Percentiles rank a stretch among this genome's conserved stretches.
These are phyloP conservation scores for Hetaerina titia DNA, from an alignment of 2,888 invertebrate species.

Conservation along the genomic window DNA sequence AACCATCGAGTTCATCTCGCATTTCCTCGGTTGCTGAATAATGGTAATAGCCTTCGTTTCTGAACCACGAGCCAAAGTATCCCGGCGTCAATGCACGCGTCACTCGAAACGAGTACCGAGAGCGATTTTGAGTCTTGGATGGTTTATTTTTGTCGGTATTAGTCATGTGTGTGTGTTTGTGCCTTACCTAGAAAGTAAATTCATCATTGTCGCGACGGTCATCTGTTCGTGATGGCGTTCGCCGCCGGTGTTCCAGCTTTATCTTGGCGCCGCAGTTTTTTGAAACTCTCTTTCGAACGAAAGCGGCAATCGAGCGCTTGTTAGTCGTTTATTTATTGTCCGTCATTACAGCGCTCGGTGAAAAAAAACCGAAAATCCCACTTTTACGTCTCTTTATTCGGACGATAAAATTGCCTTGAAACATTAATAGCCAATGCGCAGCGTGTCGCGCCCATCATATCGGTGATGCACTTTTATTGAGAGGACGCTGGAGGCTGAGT, in stretches of 20 bases:
- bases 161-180: neutral
- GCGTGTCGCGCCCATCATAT: neutral
- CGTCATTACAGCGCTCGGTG: neutral
- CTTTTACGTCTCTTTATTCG: conserved; percentile 8
- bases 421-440: conserved; percentile 2
- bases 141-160: neutral
- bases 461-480: neutral
- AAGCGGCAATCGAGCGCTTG: neutral
- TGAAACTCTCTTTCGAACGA: neutral
- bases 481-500: neutral
- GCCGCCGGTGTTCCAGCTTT: neutral
- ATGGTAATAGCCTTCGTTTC: neutral
- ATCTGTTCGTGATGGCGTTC: neutral
- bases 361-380: neutral
- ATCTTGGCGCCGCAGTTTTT: conserved; percentile 10
- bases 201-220: neutral
- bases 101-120: no score
- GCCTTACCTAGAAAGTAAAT: neutral
- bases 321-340: neutral
- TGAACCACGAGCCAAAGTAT: neutral
- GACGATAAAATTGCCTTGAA: neutral
- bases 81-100: no score
- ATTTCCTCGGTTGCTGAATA: neutral
- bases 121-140: no score
- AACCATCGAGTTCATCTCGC: no score